Percentiles rank a stretch among this genome's conserved stretches.
Evolutionary conservation across 2,888 invertebrate species (phyloP).

Genomic region (Neoascia interrupta): DNA sequence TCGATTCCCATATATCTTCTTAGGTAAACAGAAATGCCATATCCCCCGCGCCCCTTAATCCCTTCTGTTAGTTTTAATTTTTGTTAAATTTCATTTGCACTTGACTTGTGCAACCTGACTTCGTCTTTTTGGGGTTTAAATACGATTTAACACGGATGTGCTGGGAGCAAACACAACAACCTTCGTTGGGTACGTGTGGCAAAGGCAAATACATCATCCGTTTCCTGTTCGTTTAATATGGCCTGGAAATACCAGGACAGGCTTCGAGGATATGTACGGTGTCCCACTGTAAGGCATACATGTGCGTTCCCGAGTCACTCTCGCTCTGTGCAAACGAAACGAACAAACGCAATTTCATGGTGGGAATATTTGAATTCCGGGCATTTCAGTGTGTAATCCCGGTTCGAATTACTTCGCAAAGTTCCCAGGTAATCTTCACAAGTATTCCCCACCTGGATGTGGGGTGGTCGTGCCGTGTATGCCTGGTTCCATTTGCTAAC

Average conservation of each 20-base stretch:
- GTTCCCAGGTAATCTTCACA: slow-evolving; percentile 68
- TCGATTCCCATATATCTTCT: slow-evolving; percentile 34
- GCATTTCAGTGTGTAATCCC: slow-evolving; percentile 68
- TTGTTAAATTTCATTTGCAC: slow-evolving; percentile 64
- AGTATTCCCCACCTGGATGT: slow-evolving; percentile 56
- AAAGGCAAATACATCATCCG: slow-evolving; percentile 67
- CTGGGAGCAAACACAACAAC: slow-evolving; percentile 37
- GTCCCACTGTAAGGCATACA: background rate
- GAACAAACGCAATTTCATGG: slow-evolving; percentile 64
- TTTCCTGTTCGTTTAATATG: slow-evolving; percentile 59
- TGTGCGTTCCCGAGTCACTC: slow-evolving; percentile 41
- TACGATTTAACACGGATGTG: slow-evolving; percentile 63
- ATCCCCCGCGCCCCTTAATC: slow-evolving; percentile 2
- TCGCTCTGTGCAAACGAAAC: slow-evolving; percentile 41
- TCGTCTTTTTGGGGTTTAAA: slow-evolving; percentile 69
- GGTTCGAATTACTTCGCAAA: slow-evolving; percentile 68
- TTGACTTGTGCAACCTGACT: slow-evolving; percentile 69
- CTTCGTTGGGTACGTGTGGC: slow-evolving; percentile 48
- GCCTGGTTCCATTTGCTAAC: slow-evolving; percentile 31
- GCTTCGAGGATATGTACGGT: too few species aligned
- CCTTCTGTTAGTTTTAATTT: slow-evolving; percentile 53
- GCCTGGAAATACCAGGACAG: slow-evolving; percentile 48
- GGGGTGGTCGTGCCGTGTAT: background rate
- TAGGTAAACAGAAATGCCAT: slow-evolving; percentile 41
- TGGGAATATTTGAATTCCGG: slow-evolving; percentile 69